phyloP scores from a whole-genome alignment of 2,888 invertebrate species.

The Andrena hattorfiana region DNA sequence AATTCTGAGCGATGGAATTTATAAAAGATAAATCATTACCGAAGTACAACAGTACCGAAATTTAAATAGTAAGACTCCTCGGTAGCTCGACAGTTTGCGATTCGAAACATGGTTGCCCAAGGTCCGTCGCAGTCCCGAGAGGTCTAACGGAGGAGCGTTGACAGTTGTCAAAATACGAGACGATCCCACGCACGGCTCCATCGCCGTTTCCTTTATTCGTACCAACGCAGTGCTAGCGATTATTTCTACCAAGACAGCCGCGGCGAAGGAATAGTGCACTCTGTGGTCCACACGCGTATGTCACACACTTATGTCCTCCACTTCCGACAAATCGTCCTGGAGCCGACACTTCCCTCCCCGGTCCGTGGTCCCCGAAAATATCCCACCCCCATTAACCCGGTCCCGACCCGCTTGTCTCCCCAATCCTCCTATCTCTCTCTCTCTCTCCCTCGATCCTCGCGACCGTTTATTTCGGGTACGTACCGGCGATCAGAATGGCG shows the following conservation, averaged over 20 bases:
- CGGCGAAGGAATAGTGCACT: slow-evolving; percentile 53
- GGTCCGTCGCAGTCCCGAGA: background rate
- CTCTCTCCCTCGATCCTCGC: slow-evolving; percentile 27
- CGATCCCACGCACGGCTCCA: background rate
- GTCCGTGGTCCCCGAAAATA: slow-evolving; percentile 10
- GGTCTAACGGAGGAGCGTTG: background rate
- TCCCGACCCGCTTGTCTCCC: background rate
- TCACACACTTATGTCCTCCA: slow-evolving; percentile 69
- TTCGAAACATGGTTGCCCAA: background rate
- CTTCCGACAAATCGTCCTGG: slow-evolving; percentile 50
- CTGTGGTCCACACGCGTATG: slow-evolving; percentile 65
- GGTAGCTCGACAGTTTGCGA: background rate
- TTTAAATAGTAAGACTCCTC: too few relatives aligned
- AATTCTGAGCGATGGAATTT: too few relatives aligned
- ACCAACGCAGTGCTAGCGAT: background rate
- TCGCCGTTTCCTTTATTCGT: background rate
- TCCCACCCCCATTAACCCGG: slow-evolving; percentile 11
- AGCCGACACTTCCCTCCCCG: slow-evolving; percentile 60
- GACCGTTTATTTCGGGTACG: slow-evolving; percentile 73
- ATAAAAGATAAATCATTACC: too few relatives aligned
- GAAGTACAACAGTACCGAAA: too few relatives aligned
- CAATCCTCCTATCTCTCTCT: background rate
- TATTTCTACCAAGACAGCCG: slow-evolving; percentile 15
- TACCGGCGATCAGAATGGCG: slow-evolving; percentile 84
- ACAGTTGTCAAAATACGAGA: background rate